Percentiles rank a stretch among this genome's conserved stretches.
These are phyloP conservation scores for Heliconius melpomene DNA, from an alignment of 1,140 invertebrate species.

Conservation along the genomic window DNA sequence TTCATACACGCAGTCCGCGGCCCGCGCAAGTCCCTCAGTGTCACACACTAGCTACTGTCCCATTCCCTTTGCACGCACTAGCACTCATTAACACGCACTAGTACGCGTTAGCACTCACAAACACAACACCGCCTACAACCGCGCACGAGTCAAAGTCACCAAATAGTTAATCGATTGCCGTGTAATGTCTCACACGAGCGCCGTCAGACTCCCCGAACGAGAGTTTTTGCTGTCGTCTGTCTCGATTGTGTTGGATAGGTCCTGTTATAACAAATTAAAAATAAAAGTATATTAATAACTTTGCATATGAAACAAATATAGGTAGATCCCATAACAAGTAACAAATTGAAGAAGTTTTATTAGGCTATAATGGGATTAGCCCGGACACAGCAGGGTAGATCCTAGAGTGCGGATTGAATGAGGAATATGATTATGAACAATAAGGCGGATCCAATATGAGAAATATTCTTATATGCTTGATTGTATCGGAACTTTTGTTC, in stretches of 20 bases:
- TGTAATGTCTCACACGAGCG: conserved; percentile 58
- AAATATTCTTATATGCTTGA: too few species aligned
- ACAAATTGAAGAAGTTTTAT: too few species aligned
- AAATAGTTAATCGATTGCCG: background rate
- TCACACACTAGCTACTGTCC: conserved; percentile 38
- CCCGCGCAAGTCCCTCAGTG: conserved; percentile 39
- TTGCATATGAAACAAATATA: background rate
- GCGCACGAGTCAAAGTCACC: conserved; percentile 10
- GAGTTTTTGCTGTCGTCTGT: conserved; percentile 58
- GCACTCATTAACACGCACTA: background rate
- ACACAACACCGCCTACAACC: background rate
- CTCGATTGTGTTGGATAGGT: conserved; percentile 50
- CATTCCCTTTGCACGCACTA: background rate
- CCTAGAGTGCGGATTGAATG: too few species aligned
- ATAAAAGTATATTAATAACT: background rate
- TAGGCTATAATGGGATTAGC: too few species aligned
- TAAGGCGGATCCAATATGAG: too few species aligned
- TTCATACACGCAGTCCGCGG: conserved; percentile 50
- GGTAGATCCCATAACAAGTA: too few species aligned
- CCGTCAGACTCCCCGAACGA: conserved; percentile 69
- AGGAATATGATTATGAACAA: too few species aligned
- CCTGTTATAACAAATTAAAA: conserved; percentile 42
- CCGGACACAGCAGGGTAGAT: too few species aligned
- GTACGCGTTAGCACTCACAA: background rate
- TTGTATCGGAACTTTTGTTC: too few species aligned